Percentiles rank a stretch among this genome's conserved stretches.
These are phyloP conservation scores for Beaufortia kweichowensis DNA, from an alignment of 2,113 vertebrate species.

Conservation along the genomic window DNA sequence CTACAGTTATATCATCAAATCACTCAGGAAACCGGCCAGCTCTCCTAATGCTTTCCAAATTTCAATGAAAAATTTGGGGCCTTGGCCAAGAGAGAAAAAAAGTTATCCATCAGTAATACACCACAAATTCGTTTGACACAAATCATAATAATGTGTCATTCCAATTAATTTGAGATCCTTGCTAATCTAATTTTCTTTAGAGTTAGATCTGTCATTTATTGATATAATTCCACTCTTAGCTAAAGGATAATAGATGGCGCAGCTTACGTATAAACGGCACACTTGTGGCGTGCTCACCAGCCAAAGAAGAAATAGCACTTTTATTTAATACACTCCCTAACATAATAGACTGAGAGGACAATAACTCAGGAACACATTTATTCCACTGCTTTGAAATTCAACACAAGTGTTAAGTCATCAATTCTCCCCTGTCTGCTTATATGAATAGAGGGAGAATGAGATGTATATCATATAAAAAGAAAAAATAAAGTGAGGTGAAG, in stretches of 20 bases:
- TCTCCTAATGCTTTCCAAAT: not conserved
- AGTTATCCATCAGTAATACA: not conserved
- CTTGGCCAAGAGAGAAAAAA: not conserved
- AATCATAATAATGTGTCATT: not conserved
- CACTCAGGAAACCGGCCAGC: not conserved
- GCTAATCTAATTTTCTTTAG: not conserved
- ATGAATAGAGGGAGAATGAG: slow-evolving; percentile 44
- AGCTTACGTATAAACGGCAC: not conserved
- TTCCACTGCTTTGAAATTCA: slow-evolving; percentile 49
- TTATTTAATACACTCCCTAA: not conserved
- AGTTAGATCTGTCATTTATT: not conserved
- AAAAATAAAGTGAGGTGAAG: slow-evolving; percentile 46
- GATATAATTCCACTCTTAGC: not conserved
- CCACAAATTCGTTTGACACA: not conserved
- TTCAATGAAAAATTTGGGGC: not conserved
- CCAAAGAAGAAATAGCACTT: not conserved
- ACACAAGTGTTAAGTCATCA: slow-evolving; percentile 30
- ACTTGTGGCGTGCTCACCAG: not conserved
- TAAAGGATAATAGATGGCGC: not conserved
- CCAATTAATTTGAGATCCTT: not conserved
- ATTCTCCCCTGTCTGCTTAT: slow-evolving; percentile 30
- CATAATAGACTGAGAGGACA: slow-evolving; percentile 27
- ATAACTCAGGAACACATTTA: slow-evolving; percentile 43
- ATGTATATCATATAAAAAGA: slow-evolving; percentile 49
- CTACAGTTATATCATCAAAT: slow-evolving; percentile 14